These are phyloP conservation scores for Eilema depressum DNA, from an alignment of 2,888 invertebrate genomes.

Conservation along the genomic window DNA sequence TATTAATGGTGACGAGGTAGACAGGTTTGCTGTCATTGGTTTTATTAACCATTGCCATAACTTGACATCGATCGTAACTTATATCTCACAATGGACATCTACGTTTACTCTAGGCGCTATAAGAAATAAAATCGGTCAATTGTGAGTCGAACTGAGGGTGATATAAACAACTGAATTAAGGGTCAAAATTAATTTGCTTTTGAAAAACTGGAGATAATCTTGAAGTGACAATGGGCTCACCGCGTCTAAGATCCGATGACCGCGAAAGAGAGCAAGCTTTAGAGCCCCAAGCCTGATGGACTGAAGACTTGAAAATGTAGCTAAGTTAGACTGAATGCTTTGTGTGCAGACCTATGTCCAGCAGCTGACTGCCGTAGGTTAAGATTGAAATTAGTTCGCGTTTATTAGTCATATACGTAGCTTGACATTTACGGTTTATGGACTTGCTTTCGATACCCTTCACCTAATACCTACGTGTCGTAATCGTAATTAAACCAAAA, in stretches of 20 bases:
- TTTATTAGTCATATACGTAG: no score
- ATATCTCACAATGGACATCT: neutral
- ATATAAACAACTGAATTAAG: neutral
- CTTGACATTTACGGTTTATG: no score
- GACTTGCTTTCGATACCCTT: neutral
- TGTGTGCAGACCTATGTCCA: no score
- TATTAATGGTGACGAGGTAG: constrained; percentile 1
- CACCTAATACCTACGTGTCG: no score
- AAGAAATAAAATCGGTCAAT: neutral
- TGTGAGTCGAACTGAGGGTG: neutral
- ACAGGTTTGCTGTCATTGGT: neutral
- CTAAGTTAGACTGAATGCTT: no score
- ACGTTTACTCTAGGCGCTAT: neutral
- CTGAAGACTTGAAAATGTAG: no score
- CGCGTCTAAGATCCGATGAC: neutral
- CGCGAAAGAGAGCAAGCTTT: no score
- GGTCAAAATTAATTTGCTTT: neutral
- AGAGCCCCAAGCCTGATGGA: no score
- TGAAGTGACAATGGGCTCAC: neutral
- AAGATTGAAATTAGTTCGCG: no score
- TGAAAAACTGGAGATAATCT: neutral
- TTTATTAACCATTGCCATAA: neutral
- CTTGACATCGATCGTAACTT: constrained; percentile 1
- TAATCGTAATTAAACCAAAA: neutral
- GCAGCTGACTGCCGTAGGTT: no score